Percentiles rank a stretch among this genome's conserved stretches.
Evolutionary conservation across 2,113 vertebrate species (phyloP).

Genomic region (Phainopepla nitens): DNA sequence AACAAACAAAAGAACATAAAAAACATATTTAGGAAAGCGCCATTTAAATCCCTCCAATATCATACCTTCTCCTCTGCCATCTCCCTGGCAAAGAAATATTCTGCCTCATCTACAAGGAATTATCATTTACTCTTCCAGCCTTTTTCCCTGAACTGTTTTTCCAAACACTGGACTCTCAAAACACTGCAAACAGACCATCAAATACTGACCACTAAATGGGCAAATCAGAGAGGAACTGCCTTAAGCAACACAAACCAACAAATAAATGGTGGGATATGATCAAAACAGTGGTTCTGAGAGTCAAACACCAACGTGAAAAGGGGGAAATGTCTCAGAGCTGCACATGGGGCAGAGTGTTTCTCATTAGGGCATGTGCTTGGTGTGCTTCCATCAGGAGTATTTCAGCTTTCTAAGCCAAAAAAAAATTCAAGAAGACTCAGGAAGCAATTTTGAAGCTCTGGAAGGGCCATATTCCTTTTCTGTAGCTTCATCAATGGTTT

Average conservation of each 20-base stretch:
- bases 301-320: conserved; percentile 66
- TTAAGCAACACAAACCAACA: conserved; percentile 55
- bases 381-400: not conserved
- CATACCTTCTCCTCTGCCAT: not conserved
- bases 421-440: not conserved
- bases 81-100: conserved; percentile 16
- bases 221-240: conserved; percentile 75
- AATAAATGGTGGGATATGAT: conserved; percentile 65
- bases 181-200: conserved; percentile 92
- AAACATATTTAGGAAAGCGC: conserved; percentile 34
- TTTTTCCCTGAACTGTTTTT: conserved; percentile 57
- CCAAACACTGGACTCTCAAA: conserved; percentile 73
- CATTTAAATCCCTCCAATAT: conserved; percentile 51
- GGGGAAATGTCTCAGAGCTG: not conserved
- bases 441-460: conserved; percentile 37
- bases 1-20: not conserved
- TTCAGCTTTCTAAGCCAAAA: conserved; percentile 18
- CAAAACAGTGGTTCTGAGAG: conserved; percentile 67
- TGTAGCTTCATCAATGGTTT: not conserved
- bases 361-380: not conserved
- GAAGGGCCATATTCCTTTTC: not conserved
- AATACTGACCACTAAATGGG: conserved; percentile 76
- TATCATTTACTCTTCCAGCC: conserved; percentile 72
- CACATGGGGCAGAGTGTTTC: conserved; percentile 21
- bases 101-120: conserved; percentile 70